Base-by-base conservation (phyloP, 1,140 invertebrate species). In the Maniola jurtina region DNA sequence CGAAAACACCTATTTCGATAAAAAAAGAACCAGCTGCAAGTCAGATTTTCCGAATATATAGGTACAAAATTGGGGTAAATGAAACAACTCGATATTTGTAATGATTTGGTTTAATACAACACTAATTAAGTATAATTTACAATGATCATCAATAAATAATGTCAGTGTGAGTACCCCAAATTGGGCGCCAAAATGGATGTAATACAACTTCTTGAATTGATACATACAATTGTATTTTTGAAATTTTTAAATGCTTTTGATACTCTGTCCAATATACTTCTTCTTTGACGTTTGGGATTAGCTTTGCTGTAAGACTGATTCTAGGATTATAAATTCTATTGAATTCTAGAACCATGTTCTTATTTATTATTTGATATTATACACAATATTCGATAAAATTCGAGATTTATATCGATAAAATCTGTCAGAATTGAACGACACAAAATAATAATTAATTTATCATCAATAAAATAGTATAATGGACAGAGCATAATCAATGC, bases 51-150 rank as follows among this genome's bases (percentile, higher is more conserved):
- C 10, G 47, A 35, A 36, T 11, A 65, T 67, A 73, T 73, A 47
- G 73, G 57, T 45, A 67, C 50, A 36, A 47, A 47, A n/a, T 15
- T 63, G 65, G 13, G 66, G 45, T 33, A 66, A 76, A 76, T 73
- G 71, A 80, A 80, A 80, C 71, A 69, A 71, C 67, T 16, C 9
- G 67, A 66, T 82, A 82, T 86, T 89, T 83, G 84, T 88, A 88
- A 86, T 87, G 83, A 87, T 87, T 86, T 89, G 77, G 83, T 89
- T 88, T 90, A 88, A 88, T 90, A 88, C 84, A 90, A 90, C 84
- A 90, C 86, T 88, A 90, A 89, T 84, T 88, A 89, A 88, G 82
- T 88, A 88, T 88, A 88, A 86, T 90, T 88, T 90, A 90, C 85
- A 88, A 86, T 89, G 76, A 82, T 83, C 78, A 82, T 84, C 78